Base-by-base conservation (phyloP, 2,888 invertebrate species). In the Marronus borbonicus region DNA sequence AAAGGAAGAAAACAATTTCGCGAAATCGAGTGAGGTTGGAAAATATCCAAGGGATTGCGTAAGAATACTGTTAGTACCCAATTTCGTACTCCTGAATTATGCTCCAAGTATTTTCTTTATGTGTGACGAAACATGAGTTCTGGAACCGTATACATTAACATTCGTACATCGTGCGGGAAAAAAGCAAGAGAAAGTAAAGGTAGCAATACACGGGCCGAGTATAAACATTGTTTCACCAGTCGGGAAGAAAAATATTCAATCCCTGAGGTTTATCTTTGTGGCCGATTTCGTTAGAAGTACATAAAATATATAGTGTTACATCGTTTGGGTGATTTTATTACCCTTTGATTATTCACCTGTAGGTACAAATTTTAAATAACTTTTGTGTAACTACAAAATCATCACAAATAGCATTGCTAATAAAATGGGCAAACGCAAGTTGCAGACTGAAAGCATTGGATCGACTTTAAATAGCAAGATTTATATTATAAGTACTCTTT, bases 111-210 rank as follows among this genome's bases (percentile, higher is more conserved):
- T 55, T 55, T 55, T 55, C 55, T n/a, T 55, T 55, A n/a, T 20
- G 55, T 55, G 55, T 55, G 55, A 55, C 55, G 55, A 55, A 55
- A 55, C 55, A 20, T n/a, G 55, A n/a, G 55, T 55, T 55, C 55
- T 55, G 55, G 17, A 55, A 55, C 55, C 17, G n/a, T 55, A n/a
- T 55, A n/a, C 20, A 55, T 55, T 55, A 55, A 17, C 55, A 55
- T 55, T 55, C 55, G 17, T 55, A 55, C 55, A 17, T 55, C 55
- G 55, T 55, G 55, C 55, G 20, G 20, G 55, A n/a, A 55, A 55
- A 55, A 14, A 17, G n/a, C 1, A 7, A 20, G 55, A 55, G n/a
- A 55, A 55, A 55, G 55, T 17, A 55, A 55, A 55, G n/a, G 55
- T 55, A 5, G n/a, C n/a, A 17, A 17, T 55, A 55, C 55, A 17